phyloP scores from a whole-genome alignment of 2,888 invertebrate genomes.

The Glaucopsyche alexis region DNA sequence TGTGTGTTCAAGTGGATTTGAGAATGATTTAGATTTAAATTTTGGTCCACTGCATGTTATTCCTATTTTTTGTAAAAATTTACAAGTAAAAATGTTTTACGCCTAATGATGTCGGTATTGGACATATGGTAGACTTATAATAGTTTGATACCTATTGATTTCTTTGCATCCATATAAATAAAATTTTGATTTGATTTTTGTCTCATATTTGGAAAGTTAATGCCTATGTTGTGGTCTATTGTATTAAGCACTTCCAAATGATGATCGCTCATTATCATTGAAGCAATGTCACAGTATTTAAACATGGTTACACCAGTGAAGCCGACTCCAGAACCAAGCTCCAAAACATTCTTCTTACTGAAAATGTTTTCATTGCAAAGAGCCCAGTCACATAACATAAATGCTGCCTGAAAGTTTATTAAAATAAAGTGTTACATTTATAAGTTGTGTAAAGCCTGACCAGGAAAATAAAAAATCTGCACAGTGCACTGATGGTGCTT shows the following conservation, averaged over 20 bases:
- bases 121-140: no score
- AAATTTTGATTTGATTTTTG: slow-evolving; percentile 16
- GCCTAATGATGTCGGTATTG: no score
- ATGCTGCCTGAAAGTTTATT: slow-evolving; percentile 14
- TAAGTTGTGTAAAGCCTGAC: no score
- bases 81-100: no score
- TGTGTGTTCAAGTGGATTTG: no score
- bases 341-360: slow-evolving; percentile 80
- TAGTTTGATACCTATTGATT: slow-evolving; percentile 47
- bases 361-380: slow-evolving; percentile 76
- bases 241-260: slow-evolving; percentile 83
- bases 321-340: slow-evolving; percentile 89
- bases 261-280: slow-evolving; percentile 84
- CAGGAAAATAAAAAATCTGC: no score
- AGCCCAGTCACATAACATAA: slow-evolving; percentile 62
- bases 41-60: no score
- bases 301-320: slow-evolving; percentile 83
- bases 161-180: slow-evolving; percentile 42
- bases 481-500: no score
- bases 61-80: no score
- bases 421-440: neutral
- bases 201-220: slow-evolving; percentile 72
- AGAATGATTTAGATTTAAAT: no score
- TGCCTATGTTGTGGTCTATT: slow-evolving; percentile 81
- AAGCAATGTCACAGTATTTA: slow-evolving; percentile 74